Base-by-base conservation (phyloP, 2,888 invertebrate genomes). In the Seira ritae region DNA sequence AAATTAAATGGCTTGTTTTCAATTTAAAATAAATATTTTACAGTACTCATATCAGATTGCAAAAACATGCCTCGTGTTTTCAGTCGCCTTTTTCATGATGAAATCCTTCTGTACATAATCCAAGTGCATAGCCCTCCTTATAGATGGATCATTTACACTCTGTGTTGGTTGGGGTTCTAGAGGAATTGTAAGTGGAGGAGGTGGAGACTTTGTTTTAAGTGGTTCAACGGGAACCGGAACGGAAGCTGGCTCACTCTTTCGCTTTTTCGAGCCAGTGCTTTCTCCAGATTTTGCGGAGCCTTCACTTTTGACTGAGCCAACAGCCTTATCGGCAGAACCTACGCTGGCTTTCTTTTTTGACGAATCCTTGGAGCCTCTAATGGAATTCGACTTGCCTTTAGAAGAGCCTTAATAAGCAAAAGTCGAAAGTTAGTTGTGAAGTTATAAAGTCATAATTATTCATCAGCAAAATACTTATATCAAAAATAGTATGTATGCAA, bases 81-180 rank as follows among this genome's bases (percentile, higher is more conserved):
- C 84, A 20, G 46, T 74, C 19, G 72, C 31, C 15, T 37, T 68
- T 22, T 22, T 12, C 1, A 62, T 17, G 3, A 74, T 23, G 1
- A 17, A 60, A n/a, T 79, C 71, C 31, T 67, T 84, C 22, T 67
- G 50, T 46, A 15, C 12, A 23, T 74, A 69, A 6, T 80, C 24
- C 20, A 80, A 55, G 12, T 78, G 66, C 0, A 79, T 24, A 37
- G 80, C 62, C 46, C 72, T 68, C 24, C 71, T 67, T n/a, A 42
- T 17, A 4, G 80, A 68, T n/a, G 17, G 3, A 8, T 60, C 42
- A 42, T 42, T 42, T 8, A 42, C 42, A 42, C 6, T 42, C 42
- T n/a, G n/a, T n/a, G n/a, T n/a, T n/a, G n/a, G 42, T 12, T 42
- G 42, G 12, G 42, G 42, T 42, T 42, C 6, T 12, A 8, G 42